These are phyloP conservation scores for Rotaria macrura DNA, from an alignment of 2,888 invertebrate genomes.

Conservation along the genomic window DNA sequence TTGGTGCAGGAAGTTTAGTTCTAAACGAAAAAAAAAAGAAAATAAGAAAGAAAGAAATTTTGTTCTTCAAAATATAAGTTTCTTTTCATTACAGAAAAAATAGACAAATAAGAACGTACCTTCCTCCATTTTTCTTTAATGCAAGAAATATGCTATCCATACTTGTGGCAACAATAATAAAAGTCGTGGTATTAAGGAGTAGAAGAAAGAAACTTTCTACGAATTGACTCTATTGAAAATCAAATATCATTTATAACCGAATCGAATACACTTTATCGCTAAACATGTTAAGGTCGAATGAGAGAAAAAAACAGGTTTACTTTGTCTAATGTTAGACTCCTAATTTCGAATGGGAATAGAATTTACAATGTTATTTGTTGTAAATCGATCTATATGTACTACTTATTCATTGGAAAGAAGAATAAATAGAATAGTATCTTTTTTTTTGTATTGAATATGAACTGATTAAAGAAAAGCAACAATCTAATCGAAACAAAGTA, in stretches of 20 bases:
- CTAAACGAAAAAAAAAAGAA: constrained; percentile 39
- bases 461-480: neutral
- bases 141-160: neutral
- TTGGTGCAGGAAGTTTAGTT: constrained; percentile 48
- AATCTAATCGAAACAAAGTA: neutral
- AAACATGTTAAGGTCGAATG: neutral
- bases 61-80: neutral
- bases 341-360: neutral
- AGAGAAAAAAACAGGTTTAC: neutral
- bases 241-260: neutral
- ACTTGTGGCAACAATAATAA: neutral
- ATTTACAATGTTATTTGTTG: neutral
- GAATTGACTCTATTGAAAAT: neutral
- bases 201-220: neutral
- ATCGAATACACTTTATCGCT: neutral
- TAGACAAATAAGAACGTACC: neutral
- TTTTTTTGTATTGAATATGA: too few relatives aligned
- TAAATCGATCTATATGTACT: neutral
- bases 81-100: neutral
- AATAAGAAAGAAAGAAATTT: neutral
- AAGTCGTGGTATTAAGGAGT: neutral
- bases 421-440: neutral
- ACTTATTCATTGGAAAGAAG: neutral
- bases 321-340: neutral
- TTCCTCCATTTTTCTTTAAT: neutral